Percentiles rank a stretch among this genome's conserved stretches.
Evolutionary conservation across 2,113 vertebrate species (phyloP).

Genomic region (Colaptes auratus): DNA sequence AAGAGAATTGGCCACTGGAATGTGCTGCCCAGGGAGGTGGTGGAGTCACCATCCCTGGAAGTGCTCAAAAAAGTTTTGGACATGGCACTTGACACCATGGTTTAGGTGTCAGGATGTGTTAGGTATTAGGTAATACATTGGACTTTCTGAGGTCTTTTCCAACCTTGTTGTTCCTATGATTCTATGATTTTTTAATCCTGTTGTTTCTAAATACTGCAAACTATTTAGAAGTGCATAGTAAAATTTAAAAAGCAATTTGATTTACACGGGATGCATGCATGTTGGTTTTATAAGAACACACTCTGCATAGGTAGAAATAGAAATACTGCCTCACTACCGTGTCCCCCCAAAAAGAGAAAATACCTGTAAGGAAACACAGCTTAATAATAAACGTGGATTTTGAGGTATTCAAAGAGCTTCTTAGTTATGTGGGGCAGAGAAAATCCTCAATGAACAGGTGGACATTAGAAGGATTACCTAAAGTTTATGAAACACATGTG

Average conservation of each 20-base stretch:
- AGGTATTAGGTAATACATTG: too few relatives aligned
- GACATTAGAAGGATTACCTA: not conserved
- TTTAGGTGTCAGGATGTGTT: too few relatives aligned
- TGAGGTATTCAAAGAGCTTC: not conserved
- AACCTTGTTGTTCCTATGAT: too few relatives aligned
- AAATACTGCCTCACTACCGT: not conserved
- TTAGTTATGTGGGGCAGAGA: not conserved
- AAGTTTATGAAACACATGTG: not conserved
- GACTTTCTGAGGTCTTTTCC: too few relatives aligned
- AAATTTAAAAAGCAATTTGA: not conserved
- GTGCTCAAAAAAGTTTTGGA: too few relatives aligned
- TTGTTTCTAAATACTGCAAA: not conserved
- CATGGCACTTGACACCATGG: too few relatives aligned
- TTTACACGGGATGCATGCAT: not conserved
- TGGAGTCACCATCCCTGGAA: too few relatives aligned
- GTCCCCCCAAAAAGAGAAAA: not conserved
- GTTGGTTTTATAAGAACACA: not conserved
- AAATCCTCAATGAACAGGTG: not conserved
- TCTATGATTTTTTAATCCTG: not conserved
- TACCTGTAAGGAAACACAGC: not conserved
- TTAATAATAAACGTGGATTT: not conserved
- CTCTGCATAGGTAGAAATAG: not conserved
- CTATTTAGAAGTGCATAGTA: fast-evolving
- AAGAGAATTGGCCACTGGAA: too few relatives aligned
- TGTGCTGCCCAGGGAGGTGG: too few relatives aligned